phyloP scores from a whole-genome alignment of 2,888 invertebrate species.

The Margaritifera margaritifera region DNA sequence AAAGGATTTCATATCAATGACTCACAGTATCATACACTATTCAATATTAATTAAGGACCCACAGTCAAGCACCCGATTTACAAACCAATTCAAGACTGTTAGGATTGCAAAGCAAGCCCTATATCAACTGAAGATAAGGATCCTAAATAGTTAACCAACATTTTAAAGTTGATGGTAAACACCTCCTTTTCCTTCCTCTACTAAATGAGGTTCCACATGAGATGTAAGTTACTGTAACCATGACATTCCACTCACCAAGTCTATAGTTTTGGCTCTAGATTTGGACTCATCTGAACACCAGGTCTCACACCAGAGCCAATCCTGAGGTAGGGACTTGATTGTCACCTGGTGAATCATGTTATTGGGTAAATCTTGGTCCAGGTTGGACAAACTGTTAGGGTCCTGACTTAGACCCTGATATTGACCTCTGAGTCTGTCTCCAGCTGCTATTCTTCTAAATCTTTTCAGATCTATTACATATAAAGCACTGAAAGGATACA shows the following conservation, averaged over 20 bases:
- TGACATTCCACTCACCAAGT: conserved; percentile 81
- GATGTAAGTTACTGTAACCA: neutral
- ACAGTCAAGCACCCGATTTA: too few species aligned
- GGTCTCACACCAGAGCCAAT: conserved; percentile 99
- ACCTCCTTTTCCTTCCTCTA: too few species aligned
- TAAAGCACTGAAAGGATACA: conserved; percentile 83
- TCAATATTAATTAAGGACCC: too few species aligned
- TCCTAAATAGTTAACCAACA: too few species aligned
- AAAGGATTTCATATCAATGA: too few species aligned
- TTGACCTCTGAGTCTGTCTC: conserved; percentile 96
- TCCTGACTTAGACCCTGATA: conserved; percentile 99
- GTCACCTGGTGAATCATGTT: conserved; percentile 99
- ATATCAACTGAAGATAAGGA: too few species aligned
- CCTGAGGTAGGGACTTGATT: conserved; percentile 98
- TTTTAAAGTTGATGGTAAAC: too few species aligned
- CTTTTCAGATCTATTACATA: conserved; percentile 98
- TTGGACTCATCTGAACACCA: conserved; percentile 96
- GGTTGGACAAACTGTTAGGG: conserved; percentile 97
- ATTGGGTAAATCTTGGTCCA: conserved; percentile 96
- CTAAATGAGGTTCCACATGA: neutral
- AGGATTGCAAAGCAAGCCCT: too few species aligned
- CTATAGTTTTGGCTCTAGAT: conserved; percentile 94
- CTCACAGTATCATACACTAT: too few species aligned
- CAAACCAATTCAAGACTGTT: too few species aligned
- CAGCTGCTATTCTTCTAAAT: conserved; percentile 97